These are phyloP conservation scores for Rhyacophila brunnea DNA, from an alignment of 1,140 invertebrate genomes.

Conservation along the genomic window DNA sequence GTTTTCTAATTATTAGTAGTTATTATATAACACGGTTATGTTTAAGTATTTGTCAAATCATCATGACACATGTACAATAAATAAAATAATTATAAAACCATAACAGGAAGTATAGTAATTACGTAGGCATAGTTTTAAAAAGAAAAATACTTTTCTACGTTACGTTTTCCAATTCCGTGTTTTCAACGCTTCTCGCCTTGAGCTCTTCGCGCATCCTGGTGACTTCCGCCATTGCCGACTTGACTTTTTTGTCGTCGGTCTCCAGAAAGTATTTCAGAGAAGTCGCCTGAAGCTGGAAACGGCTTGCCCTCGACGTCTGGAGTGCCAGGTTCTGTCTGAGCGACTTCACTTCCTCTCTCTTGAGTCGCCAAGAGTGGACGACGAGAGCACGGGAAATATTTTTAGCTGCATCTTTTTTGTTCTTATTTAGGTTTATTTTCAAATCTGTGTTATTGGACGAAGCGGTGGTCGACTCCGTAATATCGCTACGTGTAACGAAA, in stretches of 20 bases:
- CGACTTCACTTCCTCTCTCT: conserved; percentile 51
- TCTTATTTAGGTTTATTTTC: conserved; percentile 30
- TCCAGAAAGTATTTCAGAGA: conserved; percentile 57
- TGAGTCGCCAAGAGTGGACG: conserved; percentile 56
- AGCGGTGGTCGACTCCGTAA: conserved; percentile 12
- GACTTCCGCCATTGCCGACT: conserved; percentile 52
- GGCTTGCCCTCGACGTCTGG: conserved; percentile 48
- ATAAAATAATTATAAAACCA: too few species aligned
- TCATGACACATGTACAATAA: too few species aligned
- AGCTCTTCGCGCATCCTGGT: conserved; percentile 52
- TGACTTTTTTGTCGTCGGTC: conserved; percentile 55
- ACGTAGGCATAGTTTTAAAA: too few species aligned
- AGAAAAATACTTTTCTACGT: background rate
- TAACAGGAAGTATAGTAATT: too few species aligned
- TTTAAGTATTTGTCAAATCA: too few species aligned
- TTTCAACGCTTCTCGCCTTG: conserved; percentile 49
- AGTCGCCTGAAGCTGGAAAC: conserved; percentile 57
- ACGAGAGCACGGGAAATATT: conserved; percentile 52
- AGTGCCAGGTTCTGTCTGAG: conserved; percentile 49
- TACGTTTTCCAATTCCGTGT: conserved; percentile 40
- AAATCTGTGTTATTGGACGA: conserved; percentile 31
- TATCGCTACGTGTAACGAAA: conserved; percentile 6
- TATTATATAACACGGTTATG: too few species aligned
- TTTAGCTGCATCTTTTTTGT: conserved; percentile 43
- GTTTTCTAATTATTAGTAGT: too few species aligned